These are phyloP conservation scores for Acanthococcus lagerstroemiae DNA, from an alignment of 2,888 invertebrate genomes.

Conservation along the genomic window DNA sequence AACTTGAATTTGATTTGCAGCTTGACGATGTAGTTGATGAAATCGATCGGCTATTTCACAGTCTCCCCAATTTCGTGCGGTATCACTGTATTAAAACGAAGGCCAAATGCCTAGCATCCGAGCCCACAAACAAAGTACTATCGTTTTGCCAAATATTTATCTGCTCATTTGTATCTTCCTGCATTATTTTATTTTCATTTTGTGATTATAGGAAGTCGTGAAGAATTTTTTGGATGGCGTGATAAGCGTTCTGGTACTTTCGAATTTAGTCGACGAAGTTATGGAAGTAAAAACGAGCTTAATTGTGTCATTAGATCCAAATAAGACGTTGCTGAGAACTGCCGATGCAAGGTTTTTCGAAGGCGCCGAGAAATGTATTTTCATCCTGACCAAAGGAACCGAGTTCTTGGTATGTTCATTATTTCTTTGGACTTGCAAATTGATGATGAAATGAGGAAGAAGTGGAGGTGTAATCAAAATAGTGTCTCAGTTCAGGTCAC, in stretches of 20 bases:
- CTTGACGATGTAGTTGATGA: conserved; percentile 7
- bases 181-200: conserved; percentile 1
- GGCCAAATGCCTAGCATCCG: conserved; percentile 4
- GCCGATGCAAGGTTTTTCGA: background rate
- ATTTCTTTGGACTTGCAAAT: too few species aligned
- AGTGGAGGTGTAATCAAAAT: background rate
- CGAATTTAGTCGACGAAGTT: conserved; percentile 15
- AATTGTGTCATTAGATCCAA: conserved; percentile 7
- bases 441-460: background rate
- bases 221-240: conserved; percentile 11
- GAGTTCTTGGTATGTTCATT: background rate
- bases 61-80: background rate
- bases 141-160: too few species aligned
- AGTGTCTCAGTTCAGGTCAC: too few species aligned
- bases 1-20: background rate
- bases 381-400: conserved; percentile 12
- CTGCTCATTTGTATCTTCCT: background rate
- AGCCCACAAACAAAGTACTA: conserved; percentile 5
- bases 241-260: conserved; percentile 4
- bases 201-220: conserved; percentile 7
- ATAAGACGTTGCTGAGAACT: background rate
- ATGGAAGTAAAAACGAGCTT: background rate
- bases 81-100: conserved; percentile 19
- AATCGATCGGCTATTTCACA: background rate
- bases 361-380: conserved; percentile 8